phyloP scores from a whole-genome alignment of 2,888 invertebrate genomes.

The Macropis europaea region DNA sequence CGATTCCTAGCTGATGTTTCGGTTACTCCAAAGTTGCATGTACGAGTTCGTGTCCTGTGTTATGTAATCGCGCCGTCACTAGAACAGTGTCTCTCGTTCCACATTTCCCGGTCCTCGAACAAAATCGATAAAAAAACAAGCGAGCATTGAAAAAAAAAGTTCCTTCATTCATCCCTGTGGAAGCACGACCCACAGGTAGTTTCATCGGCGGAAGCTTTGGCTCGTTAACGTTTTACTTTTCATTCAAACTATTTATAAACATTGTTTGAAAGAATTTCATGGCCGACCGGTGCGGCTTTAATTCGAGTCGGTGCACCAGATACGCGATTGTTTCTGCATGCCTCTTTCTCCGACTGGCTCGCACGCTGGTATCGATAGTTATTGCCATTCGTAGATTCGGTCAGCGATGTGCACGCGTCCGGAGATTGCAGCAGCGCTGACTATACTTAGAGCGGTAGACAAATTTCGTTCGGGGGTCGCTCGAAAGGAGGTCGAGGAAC shows the following conservation, averaged over 20 bases:
- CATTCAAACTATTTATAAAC: conserved; percentile 35
- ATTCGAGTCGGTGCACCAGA: conserved; percentile 39
- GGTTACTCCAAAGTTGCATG: conserved; percentile 12
- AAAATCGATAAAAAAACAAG: neutral
- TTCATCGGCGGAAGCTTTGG: conserved; percentile 32
- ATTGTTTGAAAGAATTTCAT: conserved; percentile 46
- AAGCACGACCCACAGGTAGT: neutral
- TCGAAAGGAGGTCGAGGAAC: conserved; percentile 69
- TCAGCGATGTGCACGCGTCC: conserved; percentile 46
- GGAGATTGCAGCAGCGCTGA: conserved; percentile 62
- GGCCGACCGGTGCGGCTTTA: conserved; percentile 38
- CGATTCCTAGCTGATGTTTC: neutral
- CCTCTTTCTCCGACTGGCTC: conserved; percentile 10
- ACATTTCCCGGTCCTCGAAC: neutral
- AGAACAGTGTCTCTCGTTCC: neutral
- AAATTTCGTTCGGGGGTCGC: conserved; percentile 68
- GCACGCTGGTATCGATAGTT: conserved; percentile 6
- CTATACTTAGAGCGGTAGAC: conserved; percentile 70
- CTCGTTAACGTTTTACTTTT: conserved; percentile 27
- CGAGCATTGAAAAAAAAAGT: neutral
- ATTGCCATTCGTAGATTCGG: conserved; percentile 49
- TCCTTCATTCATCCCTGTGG: neutral
- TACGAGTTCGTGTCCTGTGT: conserved; percentile 14
- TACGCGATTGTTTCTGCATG: conserved; percentile 30
- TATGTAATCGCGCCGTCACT: conserved; percentile 20